Evolutionary conservation across 2,113 vertebrate species (phyloP).

Genomic region (Salvator merianae): DNA sequence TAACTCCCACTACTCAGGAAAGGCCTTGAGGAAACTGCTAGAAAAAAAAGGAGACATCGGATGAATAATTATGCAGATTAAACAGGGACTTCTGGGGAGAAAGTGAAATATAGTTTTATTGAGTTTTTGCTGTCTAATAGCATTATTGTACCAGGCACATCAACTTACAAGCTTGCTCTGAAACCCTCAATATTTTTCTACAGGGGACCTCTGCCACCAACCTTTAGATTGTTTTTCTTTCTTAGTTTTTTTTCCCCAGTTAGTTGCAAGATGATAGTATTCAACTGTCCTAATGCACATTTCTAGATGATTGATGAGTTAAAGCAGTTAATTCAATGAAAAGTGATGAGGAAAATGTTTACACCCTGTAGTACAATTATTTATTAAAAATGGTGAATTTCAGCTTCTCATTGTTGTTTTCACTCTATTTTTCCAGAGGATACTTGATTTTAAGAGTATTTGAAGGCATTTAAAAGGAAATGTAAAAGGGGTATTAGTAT

Average conservation of each 20-base stretch:
- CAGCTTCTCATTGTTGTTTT: not conserved
- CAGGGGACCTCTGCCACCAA: not conserved
- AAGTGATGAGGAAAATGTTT: conserved; percentile 4
- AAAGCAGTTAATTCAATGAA: not conserved
- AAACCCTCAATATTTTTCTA: not conserved
- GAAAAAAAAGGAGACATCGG: conserved; percentile 7
- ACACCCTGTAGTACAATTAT: not conserved
- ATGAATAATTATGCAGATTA: conserved; percentile 32
- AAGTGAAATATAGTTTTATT: conserved; percentile 1
- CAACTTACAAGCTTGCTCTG: not conserved
- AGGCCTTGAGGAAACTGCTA: conserved; percentile 47
- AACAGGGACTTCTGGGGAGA: conserved; percentile 26
- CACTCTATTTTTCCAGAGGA: not conserved
- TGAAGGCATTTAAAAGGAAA: not conserved
- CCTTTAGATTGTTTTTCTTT: not conserved
- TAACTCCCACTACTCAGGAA: conserved; percentile 42
- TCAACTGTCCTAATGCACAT: conserved; percentile 24
- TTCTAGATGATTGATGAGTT: not conserved
- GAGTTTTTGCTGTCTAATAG: not conserved
- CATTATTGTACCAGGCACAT: not conserved
- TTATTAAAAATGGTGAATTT: not conserved
- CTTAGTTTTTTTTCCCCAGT: conserved; percentile 26
- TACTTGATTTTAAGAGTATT: not conserved
- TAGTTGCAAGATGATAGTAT: conserved; percentile 30
- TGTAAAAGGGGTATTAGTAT: not conserved